Base-by-base conservation (phyloP, 2,113 vertebrate species). In the Meleagris gallopavo region DNA sequence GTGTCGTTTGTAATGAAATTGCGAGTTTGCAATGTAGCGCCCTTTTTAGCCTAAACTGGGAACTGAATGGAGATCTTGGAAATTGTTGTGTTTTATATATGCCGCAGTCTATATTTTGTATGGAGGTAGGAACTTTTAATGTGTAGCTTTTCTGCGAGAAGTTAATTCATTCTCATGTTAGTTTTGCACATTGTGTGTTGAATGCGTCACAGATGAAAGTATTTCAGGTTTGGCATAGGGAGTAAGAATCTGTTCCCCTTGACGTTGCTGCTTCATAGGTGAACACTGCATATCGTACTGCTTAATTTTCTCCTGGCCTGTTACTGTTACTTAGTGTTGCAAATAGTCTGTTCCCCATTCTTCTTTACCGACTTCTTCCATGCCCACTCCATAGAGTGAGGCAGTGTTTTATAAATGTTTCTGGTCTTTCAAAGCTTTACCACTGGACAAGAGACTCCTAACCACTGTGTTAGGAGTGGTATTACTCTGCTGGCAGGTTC, bases 221-320 rank as follows among this genome's bases (percentile, higher is more conserved):
- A 2, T 36, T 7, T 58, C 30, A 27, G 62, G 41, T 76, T 81
- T 36, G 5, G 16, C 38, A 13, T 3, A 22, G 24, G 27, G 52
- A 86, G 32, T 8, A 29, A 45, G 77, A 34, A 13, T 3, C 3
- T 45, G 18, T 64, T 81, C 57, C 32, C 8, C 1, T 29, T 81
- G 61, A 25, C 2, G 0, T 66, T 41, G 20, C 11, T 61, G 9
- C 32, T 78, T 0, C 0, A 7, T 3, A 64, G 38, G 43, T 67
- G 77, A 67, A 32, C 17, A 3, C 54, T 77, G 62, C 10, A 13
- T 72, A 2, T 50, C 14, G 11, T 27, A 38, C 17, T 30, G 6
- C 15, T 27, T 21, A 24, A 10, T 76, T 93, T 83, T 90, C 24
- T 83, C 41, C 52, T 64, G 25, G 34, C 21, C 8, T 64, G 0